Conservation (phyloP, 2,797 vertebrate genomes). For the Danio tinwini region DNA sequence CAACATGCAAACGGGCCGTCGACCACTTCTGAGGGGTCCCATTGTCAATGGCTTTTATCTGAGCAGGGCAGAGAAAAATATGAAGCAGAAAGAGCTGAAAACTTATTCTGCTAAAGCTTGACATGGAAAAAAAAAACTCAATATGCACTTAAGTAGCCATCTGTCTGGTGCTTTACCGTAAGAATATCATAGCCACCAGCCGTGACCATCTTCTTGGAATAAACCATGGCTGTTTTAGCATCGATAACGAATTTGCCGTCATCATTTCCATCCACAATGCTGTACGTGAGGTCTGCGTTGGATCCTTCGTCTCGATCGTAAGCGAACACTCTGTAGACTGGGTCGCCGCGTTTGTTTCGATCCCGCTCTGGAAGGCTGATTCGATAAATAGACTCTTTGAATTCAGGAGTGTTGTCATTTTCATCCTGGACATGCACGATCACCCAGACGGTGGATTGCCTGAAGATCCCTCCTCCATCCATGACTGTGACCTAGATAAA, state of each 20-base stretch:
- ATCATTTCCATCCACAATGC: constrained; percentile 90
- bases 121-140: background rate
- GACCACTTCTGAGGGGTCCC: constrained; percentile 91
- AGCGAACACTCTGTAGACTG: constrained; percentile 90
- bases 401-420: constrained; percentile 94
- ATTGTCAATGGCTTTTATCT: constrained; percentile 96
- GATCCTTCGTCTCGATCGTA: constrained; percentile 88
- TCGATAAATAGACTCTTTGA: constrained; percentile 91
- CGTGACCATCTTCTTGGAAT: constrained; percentile 89
- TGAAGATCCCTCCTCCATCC: constrained; percentile 85
- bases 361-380: constrained; percentile 89
- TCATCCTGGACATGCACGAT: constrained; percentile 94
- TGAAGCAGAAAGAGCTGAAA: constrained; percentile 23
- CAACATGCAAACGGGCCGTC: constrained; percentile 87
- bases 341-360: constrained; percentile 83
- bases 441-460: constrained; percentile 87
- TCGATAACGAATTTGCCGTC: constrained; percentile 93
- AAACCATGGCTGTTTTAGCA: constrained; percentile 90
- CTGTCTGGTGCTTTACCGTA: constrained; percentile 80
- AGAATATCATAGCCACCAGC: constrained; percentile 92
- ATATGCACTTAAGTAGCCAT: background rate
- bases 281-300: constrained; percentile 94
- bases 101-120: background rate
- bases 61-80: constrained; percentile 45
- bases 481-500: constrained; percentile 86